Base-by-base conservation (phyloP, 2,797 vertebrate genomes). In the Sebastes nivosus region DNA sequence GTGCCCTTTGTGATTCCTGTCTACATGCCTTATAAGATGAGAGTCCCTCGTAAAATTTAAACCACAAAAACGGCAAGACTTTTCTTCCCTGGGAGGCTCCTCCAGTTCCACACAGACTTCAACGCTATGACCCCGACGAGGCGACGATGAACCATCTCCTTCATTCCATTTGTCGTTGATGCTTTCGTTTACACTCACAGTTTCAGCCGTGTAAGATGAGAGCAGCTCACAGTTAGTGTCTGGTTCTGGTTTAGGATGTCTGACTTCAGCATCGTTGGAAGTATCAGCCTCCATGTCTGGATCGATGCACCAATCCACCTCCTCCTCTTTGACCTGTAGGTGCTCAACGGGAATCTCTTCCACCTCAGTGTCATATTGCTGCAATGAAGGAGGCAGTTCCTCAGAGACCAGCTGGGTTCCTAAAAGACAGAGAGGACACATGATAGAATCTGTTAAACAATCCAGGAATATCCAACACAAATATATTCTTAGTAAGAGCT, bases 241-340 rank as follows among this genome's bases (percentile, higher is more conserved):
- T 6, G 58, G 27, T 27, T 82, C 74, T 9, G 80, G 65, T 46
- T 72, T 34, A 3, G 12, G 55, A 25, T 46, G 50, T 22, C 12
- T 20, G 42, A 61, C 32, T 66, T 82, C 58, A 14, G 46, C 1
- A 36, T 29, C 24, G 1, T 69, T 60, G 9, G 38, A 64, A 5
- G 65, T 27, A 7, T 76, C 60, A 1, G 16, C 72, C n/a, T 83
- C 67, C 50, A 58, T 3, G 7, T 76, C 65, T 22, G 79, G 38
- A 34, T 24, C 60, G 12, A 90, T 61, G 1, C 13, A 66, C 1
- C 60, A 16, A 68, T 86, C 80, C 66, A 71, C 60, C 76, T 74
- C 79, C 63, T 93, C 86, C 77, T 87, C 64, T 83, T 69, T 88
- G 14, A 88, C 34, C 55, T 61, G 69, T 3, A n/a, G 38, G 18